Conservation (phyloP, 2,113 vertebrate species). For the Nibea albiflora region DNA sequence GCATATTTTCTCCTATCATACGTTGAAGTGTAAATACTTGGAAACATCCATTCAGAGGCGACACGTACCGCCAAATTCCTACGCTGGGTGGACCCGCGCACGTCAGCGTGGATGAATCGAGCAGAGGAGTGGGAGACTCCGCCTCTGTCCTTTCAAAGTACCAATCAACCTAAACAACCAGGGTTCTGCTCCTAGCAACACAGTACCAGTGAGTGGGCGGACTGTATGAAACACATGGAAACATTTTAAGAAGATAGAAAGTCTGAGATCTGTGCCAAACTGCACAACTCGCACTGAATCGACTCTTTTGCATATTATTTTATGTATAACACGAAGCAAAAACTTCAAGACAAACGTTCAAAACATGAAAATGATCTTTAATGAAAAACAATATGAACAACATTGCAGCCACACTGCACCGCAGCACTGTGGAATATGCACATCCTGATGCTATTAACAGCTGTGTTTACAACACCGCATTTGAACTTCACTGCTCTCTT, state of each 20-base stretch:
- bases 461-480: slow-evolving; percentile 30
- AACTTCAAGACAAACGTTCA: neutral
- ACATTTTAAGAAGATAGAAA: slow-evolving; percentile 9
- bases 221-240: neutral
- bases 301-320: neutral
- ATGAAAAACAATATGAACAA: slow-evolving; percentile 58
- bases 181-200: slow-evolving; percentile 44
- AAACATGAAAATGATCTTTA: slow-evolving; percentile 62
- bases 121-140: slow-evolving; percentile 17
- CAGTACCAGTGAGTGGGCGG: neutral
- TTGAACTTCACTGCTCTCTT: neutral
- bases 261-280: slow-evolving; percentile 10
- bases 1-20: neutral
- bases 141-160: slow-evolving; percentile 32
- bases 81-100: slow-evolving; percentile 48
- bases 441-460: slow-evolving; percentile 4
- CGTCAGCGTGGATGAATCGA: slow-evolving; percentile 51
- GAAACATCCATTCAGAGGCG: neutral
- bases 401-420: neutral
- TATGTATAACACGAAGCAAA: neutral
- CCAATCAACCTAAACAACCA: slow-evolving; percentile 59
- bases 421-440: slow-evolving; percentile 31
- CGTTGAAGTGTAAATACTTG: neutral
- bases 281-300: neutral
- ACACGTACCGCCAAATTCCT: slow-evolving; percentile 52